Conservation (phyloP, 2,113 vertebrate species). For the Brevimyrus niger region DNA sequence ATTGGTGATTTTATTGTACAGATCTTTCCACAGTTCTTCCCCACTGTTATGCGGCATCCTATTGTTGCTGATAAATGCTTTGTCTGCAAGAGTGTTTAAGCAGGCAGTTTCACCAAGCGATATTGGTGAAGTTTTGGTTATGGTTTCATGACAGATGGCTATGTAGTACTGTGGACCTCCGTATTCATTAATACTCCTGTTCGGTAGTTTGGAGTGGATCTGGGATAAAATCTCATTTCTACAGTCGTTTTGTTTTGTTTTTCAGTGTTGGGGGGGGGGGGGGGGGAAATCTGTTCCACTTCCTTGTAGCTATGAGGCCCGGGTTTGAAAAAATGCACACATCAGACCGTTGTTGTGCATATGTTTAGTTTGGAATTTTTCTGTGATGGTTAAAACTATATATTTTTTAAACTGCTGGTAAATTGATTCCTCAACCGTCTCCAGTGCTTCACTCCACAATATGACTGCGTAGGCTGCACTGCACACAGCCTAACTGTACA, state of each 20-base stretch:
- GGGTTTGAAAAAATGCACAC: background rate
- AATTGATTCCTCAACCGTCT: background rate
- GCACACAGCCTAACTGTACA: no score
- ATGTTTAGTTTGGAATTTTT: background rate
- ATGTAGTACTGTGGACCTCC: background rate
- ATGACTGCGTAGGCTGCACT: background rate
- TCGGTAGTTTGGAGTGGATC: background rate
- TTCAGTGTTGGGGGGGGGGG: background rate
- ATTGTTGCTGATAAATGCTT: background rate
- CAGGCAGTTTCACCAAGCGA: background rate
- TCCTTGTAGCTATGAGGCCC: background rate
- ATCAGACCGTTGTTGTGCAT: background rate
- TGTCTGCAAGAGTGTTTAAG: background rate
- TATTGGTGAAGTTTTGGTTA: background rate
- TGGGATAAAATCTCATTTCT: background rate
- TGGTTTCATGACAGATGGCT: background rate
- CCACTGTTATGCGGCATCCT: background rate
- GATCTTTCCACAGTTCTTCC: background rate
- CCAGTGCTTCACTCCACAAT: background rate
- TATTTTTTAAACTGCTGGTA: background rate
- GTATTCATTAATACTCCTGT: background rate
- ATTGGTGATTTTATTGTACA: background rate
- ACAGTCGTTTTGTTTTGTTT: background rate
- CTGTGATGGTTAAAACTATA: no score
- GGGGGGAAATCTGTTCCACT: background rate